Base-by-base conservation (phyloP, 1,140 invertebrate genomes). In the Brachionus calyciflorus region DNA sequence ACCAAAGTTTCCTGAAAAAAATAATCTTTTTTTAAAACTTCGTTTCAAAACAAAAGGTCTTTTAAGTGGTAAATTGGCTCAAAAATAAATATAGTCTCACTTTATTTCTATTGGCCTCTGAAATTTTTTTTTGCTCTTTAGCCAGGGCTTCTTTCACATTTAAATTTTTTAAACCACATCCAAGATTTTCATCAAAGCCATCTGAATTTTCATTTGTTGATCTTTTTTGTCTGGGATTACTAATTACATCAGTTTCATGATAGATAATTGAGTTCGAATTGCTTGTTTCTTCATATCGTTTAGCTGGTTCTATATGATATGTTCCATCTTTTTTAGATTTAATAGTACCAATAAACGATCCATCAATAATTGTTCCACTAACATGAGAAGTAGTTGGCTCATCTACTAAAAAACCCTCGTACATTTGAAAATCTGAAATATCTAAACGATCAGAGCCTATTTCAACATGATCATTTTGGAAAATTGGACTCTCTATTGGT, bases 341-440 rank as follows among this genome's bases (percentile, higher is more conserved):
- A n/a, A 73, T 46, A 33, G 44, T 73, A 10, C 69, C 69, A 1
- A 30, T 55, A 24, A 73, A 73, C 28, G 21, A 12, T 2, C 69
- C 69, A 41, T 73, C 69, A 12, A 73, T 73, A 30, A 73, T 73
- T 41, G 69, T 41, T 14, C 69, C 69, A 24, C 30, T 37, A 28
- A 73, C 69, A 19, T 73, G 30, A 9, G 69, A 73, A 24, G 19
- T 14, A 21, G 40, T 0, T 21, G 69, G 69, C 17, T 73, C 69
- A 55, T 73, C 69, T 2, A 49, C 69, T 26, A 73, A 41, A 40
- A 41, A 19, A 5, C 69, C 69, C 41, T 73, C 69, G 12, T 73
- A 73, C n/a, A 73, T 19, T 24, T 55, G 28, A 37, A 73, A 55
- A 17, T 73, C 46, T n/a, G 21, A 6, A 12, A 51, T 49, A 14